Conservation (phyloP, 1,140 invertebrate genomes). For the Pachyrhynchus sulphureomaculatus region DNA sequence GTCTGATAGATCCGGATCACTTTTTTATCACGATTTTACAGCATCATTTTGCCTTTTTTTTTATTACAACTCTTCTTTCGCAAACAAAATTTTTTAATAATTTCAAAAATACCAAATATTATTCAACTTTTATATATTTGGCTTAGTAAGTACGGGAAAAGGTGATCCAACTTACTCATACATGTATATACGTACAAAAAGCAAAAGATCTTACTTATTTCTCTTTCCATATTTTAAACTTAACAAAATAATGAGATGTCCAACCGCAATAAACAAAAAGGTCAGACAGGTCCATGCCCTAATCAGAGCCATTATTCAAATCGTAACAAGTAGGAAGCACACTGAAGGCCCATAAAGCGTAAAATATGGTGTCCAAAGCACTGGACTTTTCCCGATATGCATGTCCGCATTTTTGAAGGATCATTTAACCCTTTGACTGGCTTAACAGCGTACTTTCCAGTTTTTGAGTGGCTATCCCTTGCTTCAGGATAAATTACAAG, state of each 20-base stretch:
- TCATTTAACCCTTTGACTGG: slow-evolving; percentile 40
- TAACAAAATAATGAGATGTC: neutral
- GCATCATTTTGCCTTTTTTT: no score
- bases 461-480: slow-evolving; percentile 23
- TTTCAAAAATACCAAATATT: no score
- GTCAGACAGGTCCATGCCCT: slow-evolving; percentile 9
- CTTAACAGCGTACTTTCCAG: slow-evolving; percentile 32
- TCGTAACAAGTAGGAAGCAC: slow-evolving; percentile 18
- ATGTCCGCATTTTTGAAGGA: slow-evolving; percentile 40
- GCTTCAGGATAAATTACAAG: slow-evolving; percentile 14
- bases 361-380: slow-evolving; percentile 29
- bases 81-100: no score
- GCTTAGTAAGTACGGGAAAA: no score
- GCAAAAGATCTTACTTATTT: no score
- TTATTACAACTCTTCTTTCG: no score
- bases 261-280: slow-evolving; percentile 11
- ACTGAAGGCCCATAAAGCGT: slow-evolving; percentile 30
- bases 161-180: no score
- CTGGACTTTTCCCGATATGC: slow-evolving; percentile 26
- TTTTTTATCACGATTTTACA: no score
- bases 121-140: no score
- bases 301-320: slow-evolving; percentile 29
- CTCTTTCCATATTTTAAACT: no score
- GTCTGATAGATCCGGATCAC: no score
- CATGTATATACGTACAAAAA: no score